Percentiles rank a stretch among this genome's conserved stretches.
These are phyloP conservation scores for Cathartes aura DNA, from an alignment of 2,113 vertebrate species.

Conservation along the genomic window DNA sequence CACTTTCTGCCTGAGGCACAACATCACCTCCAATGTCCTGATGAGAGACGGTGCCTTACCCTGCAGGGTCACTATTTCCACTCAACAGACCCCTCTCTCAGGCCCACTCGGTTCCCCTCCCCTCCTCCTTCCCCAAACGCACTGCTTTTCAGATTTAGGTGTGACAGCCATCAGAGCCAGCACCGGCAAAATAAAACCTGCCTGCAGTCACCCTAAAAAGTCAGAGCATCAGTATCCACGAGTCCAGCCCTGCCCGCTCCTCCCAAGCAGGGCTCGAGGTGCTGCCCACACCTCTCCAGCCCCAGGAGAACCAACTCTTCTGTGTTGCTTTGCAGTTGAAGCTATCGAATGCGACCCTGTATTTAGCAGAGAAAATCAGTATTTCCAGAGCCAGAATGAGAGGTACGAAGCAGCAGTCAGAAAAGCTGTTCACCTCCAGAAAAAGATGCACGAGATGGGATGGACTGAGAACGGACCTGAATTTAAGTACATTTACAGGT, in stretches of 20 bases:
- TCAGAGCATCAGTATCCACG: fast-evolving
- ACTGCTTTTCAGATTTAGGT: not conserved
- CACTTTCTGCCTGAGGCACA: not conserved
- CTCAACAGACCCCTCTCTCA: not conserved
- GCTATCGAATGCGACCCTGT: conserved; percentile 60
- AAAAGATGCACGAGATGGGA: conserved; percentile 59
- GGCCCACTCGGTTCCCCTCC: not conserved
- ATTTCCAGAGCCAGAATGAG: conserved; percentile 77
- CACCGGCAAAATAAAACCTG: not conserved
- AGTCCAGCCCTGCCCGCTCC: not conserved
- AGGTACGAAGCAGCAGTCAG: conserved; percentile 64
- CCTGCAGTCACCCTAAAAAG: not conserved
- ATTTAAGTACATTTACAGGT: conserved; percentile 64
- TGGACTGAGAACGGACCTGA: conserved; percentile 67
- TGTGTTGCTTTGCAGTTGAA: conserved; percentile 58
- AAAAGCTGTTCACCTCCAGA: conserved; percentile 53
- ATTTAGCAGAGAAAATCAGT: conserved; percentile 63
- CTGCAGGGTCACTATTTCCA: not conserved
- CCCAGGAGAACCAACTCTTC: not conserved
- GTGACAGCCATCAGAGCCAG: not conserved
- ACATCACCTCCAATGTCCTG: not conserved
- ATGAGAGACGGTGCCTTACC: not conserved
- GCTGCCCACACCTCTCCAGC: not conserved
- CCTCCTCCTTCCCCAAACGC: not conserved
- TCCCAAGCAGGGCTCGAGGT: fast-evolving